Evolutionary conservation across 2,113 vertebrate genomes (phyloP).

Genomic region (rat (Rattus norvegicus)): GRCr8 NC_086027.1:48844501-48845000

Average conservation of each 20-base stretch:
- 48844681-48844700: neutral
- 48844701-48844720: neutral
- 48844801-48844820: neutral
- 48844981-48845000: neutral
- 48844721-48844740: neutral
- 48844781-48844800: neutral
- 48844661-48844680: neutral
- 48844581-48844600: neutral
- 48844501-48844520: neutral
- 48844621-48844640: neutral
- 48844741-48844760: neutral
- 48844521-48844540: neutral
- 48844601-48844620: neutral
- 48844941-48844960: neutral
- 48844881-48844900: neutral
- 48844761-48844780: neutral
- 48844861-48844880: no score
- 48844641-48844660: neutral
- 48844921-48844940: neutral
- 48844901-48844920: no score
- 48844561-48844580: neutral
- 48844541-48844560: neutral
- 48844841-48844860: neutral
- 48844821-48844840: neutral
- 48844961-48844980: neutral